Base-by-base conservation (phyloP, 2,888 invertebrate species). In the Heliconius ethilla region DNA sequence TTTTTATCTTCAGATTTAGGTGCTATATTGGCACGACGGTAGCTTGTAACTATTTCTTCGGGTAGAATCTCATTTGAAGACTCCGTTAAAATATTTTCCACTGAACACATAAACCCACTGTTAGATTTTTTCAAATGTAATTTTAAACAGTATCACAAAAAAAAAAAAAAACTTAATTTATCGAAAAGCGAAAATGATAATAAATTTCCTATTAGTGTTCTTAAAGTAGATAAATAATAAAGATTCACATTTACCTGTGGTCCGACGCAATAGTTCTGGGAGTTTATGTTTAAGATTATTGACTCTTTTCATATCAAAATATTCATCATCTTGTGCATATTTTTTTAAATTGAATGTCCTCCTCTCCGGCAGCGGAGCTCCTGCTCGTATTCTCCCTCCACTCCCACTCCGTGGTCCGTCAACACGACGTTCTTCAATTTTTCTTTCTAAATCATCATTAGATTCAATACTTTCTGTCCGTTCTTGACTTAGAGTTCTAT, bases 101-200 rank as follows among this genome's bases (percentile, higher is more conserved):
- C 93, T 93, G 88, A 86, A 89, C 89, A 92, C 87, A 92, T 83
- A 92, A 92, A 87, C 86, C 86, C 86, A 86, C 83, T 78, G 86
- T 92, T 92, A 81, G 75, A 72, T 40, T 62, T 74, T 63, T 67
- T 59, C 13, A n/a, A 40, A 40, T 10, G 51, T 72, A 15, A 63
- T 10, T 55, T 59, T 65, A 73, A 75, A 63, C 27, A 70, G 9
- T 11, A 9, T 22, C 15, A 59, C 33, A 59, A 29, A 75, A 72
- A 67, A 65, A 67, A 29, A 5, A 25, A 27, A 63, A 59, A 25
- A 55, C 5, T 59, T 67, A 2, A 55, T 33, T 55, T 7, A 10
- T 37, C 29, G 29, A 4, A 67, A 55, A 55, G 18, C 18, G 13
- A n/a, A 67, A 18, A 10, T n/a, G 13, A 33, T 40, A 59, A 25